Percentiles rank a stretch among this genome's conserved stretches.
Conservation (phyloP, 2,888 invertebrate species). For the Oscheius onirici region DNA sequence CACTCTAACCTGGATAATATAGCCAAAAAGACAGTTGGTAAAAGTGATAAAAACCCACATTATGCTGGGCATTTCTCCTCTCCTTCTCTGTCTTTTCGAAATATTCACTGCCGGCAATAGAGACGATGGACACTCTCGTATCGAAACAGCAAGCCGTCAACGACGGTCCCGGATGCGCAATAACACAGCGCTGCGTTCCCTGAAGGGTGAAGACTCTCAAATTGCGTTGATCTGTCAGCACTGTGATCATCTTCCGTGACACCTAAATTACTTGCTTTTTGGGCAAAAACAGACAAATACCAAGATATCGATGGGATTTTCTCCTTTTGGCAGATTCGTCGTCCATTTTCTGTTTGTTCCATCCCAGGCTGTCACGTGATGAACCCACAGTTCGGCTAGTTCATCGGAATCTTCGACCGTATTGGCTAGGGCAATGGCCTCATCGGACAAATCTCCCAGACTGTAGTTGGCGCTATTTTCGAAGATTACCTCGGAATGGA, state of each 20-base stretch:
- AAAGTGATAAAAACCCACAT: constrained; percentile 15
- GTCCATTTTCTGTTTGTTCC: constrained; percentile 54
- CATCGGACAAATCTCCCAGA: constrained; percentile 85
- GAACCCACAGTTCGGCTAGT: constrained; percentile 51
- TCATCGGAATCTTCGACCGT: constrained; percentile 34
- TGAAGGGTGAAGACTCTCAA: constrained; percentile 85
- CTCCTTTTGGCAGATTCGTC: constrained; percentile 74
- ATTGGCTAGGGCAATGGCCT: constrained; percentile 78
- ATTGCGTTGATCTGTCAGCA: constrained; percentile 81
- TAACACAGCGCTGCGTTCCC: constrained; percentile 85
- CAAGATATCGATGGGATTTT: constrained; percentile 78
- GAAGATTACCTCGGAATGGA: constrained; percentile 89
- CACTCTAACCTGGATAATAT: too few relatives aligned
- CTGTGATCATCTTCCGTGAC: constrained; percentile 82
- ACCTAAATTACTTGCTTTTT: constrained; percentile 41
- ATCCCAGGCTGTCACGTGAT: constrained; percentile 56
- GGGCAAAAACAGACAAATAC: background rate
- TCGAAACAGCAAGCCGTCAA: constrained; percentile 79
- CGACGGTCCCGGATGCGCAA: constrained; percentile 79
- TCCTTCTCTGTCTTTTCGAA: constrained; percentile 34
- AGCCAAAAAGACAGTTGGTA: too few relatives aligned
- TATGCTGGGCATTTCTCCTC: constrained; percentile 16
- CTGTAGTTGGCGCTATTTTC: constrained; percentile 86
- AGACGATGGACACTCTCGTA: constrained; percentile 78
- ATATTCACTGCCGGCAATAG: constrained; percentile 76